phyloP scores from a whole-genome alignment of 1,140 invertebrate genomes.

The Hylaeus volcanicus region DNA sequence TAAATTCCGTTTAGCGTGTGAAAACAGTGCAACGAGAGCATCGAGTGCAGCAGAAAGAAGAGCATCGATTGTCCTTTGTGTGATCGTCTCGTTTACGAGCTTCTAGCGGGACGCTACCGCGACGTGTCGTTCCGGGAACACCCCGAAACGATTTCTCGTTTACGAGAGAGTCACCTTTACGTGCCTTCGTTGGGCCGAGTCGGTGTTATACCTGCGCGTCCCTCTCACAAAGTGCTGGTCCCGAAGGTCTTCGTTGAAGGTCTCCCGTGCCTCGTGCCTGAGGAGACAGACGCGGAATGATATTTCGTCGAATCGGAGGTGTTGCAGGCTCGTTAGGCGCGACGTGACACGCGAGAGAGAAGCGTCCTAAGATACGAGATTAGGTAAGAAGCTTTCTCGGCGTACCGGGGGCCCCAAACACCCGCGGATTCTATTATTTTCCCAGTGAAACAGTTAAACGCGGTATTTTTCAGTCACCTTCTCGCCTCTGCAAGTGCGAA shows the following conservation, averaged over 20 bases:
- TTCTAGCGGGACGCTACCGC: conserved; percentile 30
- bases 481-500: conserved; percentile 10
- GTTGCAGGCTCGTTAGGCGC: conserved; percentile 29
- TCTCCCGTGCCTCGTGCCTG: conserved; percentile 5
- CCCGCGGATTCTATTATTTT: neutral
- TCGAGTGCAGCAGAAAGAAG: conserved; percentile 3
- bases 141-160: too few relatives aligned
- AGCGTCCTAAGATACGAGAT: conserved; percentile 5
- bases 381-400: conserved; percentile 30
- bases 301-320: conserved; percentile 33
- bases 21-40: conserved; percentile 37
- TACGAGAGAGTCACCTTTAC: neutral
- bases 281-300: conserved; percentile 39
- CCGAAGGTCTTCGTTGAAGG: conserved; percentile 39
- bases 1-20: conserved; percentile 11
- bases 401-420: neutral
- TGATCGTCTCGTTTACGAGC: conserved; percentile 38
- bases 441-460: conserved; percentile 24
- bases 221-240: conserved; percentile 26
- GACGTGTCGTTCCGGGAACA: conserved; percentile 43
- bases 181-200: conserved; percentile 9
- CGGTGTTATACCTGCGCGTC: conserved; percentile 47
- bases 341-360: conserved; percentile 37
- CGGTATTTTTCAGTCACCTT: neutral
- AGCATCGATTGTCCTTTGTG: conserved; percentile 55